Conservation (phyloP, 2,888 invertebrate species). For the Cacoxenus indagator region DNA sequence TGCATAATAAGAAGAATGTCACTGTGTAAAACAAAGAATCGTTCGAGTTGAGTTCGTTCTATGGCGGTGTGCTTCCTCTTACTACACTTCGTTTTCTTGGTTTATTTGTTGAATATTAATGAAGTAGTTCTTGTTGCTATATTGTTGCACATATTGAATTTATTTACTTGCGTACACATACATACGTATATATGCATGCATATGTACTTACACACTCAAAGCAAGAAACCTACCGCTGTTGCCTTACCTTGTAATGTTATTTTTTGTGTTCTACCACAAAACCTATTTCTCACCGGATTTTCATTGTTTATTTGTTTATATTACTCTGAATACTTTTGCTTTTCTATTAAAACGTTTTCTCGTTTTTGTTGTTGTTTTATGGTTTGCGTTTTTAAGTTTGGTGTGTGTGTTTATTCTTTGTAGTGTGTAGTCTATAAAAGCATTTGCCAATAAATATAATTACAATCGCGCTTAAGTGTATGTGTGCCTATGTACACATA, state of each 20-base stretch:
- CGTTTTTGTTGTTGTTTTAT: background rate
- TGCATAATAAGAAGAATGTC: constrained; percentile 24
- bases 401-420: background rate
- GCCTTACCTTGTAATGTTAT: constrained; percentile 50
- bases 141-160: background rate
- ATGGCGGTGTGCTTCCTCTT: constrained; percentile 22
- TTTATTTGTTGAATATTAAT: constrained; percentile 8
- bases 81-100: background rate
- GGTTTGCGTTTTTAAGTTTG: constrained; percentile 3
- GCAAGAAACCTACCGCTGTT: constrained; percentile 35
- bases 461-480: background rate
- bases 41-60: too few species aligned
- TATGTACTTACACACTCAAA: background rate
- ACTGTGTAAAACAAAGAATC: constrained; percentile 29
- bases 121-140: constrained; percentile 1
- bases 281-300: constrained; percentile 50
- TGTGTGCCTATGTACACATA: background rate
- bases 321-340: constrained; percentile 60
- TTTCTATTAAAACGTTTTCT: constrained; percentile 45
- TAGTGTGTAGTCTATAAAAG: background rate
- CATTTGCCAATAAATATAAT: constrained; percentile 11
- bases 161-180: background rate
- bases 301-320: constrained; percentile 60
- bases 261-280: background rate
- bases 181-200: background rate